phyloP scores from a whole-genome alignment of 2,113 vertebrate genomes.

The Ictidomys tridecemlineatus region DNA sequence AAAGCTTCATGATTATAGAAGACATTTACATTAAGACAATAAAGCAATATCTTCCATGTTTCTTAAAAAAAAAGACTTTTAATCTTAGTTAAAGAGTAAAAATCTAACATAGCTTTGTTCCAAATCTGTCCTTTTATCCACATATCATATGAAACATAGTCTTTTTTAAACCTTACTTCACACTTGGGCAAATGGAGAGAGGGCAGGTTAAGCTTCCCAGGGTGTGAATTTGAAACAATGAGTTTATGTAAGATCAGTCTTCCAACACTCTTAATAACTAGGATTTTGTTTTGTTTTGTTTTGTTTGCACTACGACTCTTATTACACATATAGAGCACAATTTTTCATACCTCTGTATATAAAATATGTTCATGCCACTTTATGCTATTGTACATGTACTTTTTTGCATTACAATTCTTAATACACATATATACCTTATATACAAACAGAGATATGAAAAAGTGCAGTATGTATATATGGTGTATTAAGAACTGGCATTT shows the following conservation, averaged over 20 bases:
- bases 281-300: too few species aligned
- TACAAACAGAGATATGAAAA: too few species aligned
- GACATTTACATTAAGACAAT: conserved; percentile 6
- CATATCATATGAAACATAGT: background rate
- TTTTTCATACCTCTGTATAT: too few species aligned
- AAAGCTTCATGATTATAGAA: background rate
- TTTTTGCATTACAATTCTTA: too few species aligned
- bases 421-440: too few species aligned
- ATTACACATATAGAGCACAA: too few species aligned
- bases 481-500: background rate
- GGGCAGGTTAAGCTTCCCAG: background rate
- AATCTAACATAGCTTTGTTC: background rate
- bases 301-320: too few species aligned
- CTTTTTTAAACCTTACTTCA: background rate
- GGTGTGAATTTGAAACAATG: background rate
- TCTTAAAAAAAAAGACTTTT: background rate
- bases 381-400: too few species aligned
- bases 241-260: background rate
- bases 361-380: too few species aligned
- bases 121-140: background rate
- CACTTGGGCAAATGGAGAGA: background rate
- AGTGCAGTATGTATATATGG: too few species aligned
- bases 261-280: background rate
- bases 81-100: background rate
- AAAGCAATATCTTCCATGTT: background rate